Percentiles rank a stretch among this genome's conserved stretches.
Evolutionary conservation across 2,797 vertebrate species (phyloP).

Genomic region (Tadarida brasiliensis): DNA sequence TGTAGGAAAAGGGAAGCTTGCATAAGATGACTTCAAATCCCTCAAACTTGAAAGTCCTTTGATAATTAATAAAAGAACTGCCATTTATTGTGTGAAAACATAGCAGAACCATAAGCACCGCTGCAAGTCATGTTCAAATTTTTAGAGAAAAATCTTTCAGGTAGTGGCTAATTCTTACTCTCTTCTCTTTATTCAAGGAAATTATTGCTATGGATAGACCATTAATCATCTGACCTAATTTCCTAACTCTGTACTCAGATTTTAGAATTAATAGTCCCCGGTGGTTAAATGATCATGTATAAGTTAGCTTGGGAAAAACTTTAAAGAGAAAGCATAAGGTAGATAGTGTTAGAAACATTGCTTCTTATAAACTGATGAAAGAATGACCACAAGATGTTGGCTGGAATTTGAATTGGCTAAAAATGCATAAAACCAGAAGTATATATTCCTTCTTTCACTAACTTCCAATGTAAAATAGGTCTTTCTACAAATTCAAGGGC

Average conservation of each 20-base stretch:
- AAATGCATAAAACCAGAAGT: neutral
- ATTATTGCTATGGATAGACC: neutral
- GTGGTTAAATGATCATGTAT: neutral
- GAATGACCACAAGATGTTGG: neutral
- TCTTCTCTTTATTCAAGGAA: neutral
- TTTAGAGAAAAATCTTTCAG: neutral
- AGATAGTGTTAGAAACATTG: neutral
- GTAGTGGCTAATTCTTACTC: neutral
- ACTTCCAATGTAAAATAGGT: neutral
- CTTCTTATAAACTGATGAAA: neutral
- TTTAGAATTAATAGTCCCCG: neutral
- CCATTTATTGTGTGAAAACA: neutral
- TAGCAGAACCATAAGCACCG: neutral
- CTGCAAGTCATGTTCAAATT: neutral
- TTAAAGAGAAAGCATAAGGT: neutral
- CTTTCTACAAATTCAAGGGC: neutral
- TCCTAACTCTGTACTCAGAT: neutral
- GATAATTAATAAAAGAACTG: neutral
- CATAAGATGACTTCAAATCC: neutral
- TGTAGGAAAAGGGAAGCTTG: neutral
- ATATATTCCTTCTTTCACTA: neutral
- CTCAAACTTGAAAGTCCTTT: neutral
- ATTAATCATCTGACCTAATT: slow-evolving; percentile 6
- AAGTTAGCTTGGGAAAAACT: neutral
- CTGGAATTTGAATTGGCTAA: neutral